These are phyloP conservation scores for Crioceris asparagi DNA, from an alignment of 2,888 invertebrate species.

Conservation along the genomic window DNA sequence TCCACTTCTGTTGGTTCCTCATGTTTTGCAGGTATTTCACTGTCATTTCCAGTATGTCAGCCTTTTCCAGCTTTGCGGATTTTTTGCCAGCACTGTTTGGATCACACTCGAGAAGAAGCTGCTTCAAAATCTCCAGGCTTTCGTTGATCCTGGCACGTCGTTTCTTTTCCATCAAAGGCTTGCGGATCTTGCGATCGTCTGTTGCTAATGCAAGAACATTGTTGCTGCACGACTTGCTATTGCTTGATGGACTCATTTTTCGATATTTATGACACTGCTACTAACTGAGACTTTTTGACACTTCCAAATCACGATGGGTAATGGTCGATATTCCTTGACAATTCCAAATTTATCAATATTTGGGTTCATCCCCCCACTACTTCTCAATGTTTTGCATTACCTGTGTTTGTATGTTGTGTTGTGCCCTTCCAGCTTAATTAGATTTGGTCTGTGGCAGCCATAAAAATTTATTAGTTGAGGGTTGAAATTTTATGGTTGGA, in stretches of 20 bases:
- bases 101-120: constrained; percentile 19
- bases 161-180: constrained; percentile 24
- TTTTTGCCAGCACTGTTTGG: constrained; percentile 15
- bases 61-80: constrained; percentile 22
- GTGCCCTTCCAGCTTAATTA: constrained; percentile 7
- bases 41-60: constrained; percentile 23
- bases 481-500: constrained; percentile 9
- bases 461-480: constrained; percentile 14
- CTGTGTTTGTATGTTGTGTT: background rate
- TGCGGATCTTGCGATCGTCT: constrained; percentile 19
- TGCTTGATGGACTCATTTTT: background rate
- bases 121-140: constrained; percentile 20
- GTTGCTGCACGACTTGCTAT: background rate
- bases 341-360: constrained; percentile 6
- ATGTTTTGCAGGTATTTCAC: constrained; percentile 38
- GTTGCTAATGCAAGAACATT: background rate
- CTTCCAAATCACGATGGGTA: constrained; percentile 3
- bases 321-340: constrained; percentile 3
- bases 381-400: constrained; percentile 2
- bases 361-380: constrained; percentile 5
- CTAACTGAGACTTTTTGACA: constrained; percentile 1
- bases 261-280: background rate
- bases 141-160: constrained; percentile 23
- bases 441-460: constrained; percentile 13
- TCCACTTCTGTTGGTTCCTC: constrained; percentile 1